These are phyloP conservation scores for Knipowitschia caucasica DNA, from an alignment of 2,797 vertebrate species.

Conservation along the genomic window DNA sequence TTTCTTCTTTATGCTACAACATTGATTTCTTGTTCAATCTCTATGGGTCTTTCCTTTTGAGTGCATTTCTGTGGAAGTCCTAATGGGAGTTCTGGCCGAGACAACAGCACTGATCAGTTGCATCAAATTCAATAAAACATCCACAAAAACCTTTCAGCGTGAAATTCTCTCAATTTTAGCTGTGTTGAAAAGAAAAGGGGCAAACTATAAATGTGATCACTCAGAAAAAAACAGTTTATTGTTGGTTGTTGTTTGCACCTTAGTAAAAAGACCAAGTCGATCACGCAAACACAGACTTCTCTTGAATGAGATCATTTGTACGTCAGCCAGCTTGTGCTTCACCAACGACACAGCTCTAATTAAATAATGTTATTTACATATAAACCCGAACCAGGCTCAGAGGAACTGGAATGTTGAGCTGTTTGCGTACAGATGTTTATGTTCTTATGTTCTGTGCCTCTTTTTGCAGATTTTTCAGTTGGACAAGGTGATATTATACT, in stretches of 20 bases:
- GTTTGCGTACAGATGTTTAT: constrained; percentile 12
- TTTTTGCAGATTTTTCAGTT: constrained; percentile 37
- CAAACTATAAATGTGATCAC: too few species aligned
- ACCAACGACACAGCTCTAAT: constrained; percentile 38
- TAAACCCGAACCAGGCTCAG: constrained; percentile 23
- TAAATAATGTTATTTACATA: constrained; percentile 47
- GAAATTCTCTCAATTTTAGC: too few species aligned
- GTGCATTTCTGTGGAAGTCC: too few species aligned
- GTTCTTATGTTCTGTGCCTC: background rate
- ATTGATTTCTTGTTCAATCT: too few species aligned
- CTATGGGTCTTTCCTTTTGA: too few species aligned
- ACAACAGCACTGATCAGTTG: too few species aligned
- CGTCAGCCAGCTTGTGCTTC: constrained; percentile 19
- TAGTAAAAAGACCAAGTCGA: constrained; percentile 32
- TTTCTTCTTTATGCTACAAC: too few species aligned
- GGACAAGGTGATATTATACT: constrained; percentile 64
- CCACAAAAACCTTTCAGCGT: too few species aligned
- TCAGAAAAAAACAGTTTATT: too few species aligned
- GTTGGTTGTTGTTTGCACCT: background rate
- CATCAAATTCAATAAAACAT: too few species aligned
- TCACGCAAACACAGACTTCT: constrained; percentile 22
- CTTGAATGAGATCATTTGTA: constrained; percentile 55
- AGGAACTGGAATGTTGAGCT: constrained; percentile 13
- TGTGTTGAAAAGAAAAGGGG: too few species aligned
- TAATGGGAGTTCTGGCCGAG: too few species aligned